These are phyloP conservation scores for Nipponacmea schrenckii DNA, from an alignment of 2,888 invertebrate species.

Conservation along the genomic window DNA sequence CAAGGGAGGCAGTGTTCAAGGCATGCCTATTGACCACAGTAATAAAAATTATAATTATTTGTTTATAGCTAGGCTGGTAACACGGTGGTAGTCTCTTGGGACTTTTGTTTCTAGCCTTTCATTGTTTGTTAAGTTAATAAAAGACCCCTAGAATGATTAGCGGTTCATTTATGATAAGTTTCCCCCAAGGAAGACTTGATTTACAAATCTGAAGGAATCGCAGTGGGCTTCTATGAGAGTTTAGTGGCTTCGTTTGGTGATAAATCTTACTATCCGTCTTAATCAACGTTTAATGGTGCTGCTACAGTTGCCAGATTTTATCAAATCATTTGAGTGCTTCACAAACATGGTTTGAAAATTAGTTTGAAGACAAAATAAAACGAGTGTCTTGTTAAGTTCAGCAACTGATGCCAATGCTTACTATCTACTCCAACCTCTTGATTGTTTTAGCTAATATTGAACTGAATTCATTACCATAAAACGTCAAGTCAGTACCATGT, in stretches of 20 bases:
- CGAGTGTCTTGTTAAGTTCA: too few relatives aligned
- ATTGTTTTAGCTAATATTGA: too few relatives aligned
- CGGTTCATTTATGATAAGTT: conserved; percentile 4
- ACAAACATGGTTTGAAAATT: too few relatives aligned
- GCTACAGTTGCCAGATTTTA: too few relatives aligned
- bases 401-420: too few relatives aligned
- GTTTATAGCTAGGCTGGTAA: neutral
- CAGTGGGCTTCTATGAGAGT: neutral
- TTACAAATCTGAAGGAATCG: conserved; percentile 1
- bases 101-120: neutral
- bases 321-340: too few relatives aligned
- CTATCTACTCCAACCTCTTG: too few relatives aligned
- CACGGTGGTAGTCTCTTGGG: neutral
- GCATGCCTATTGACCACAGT: neutral
- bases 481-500: too few relatives aligned
- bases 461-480: too few relatives aligned
- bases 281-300: too few relatives aligned
- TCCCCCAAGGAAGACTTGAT: neutral
- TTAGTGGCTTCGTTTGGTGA: neutral
- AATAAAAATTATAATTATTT: conserved; percentile 2
- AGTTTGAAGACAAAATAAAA: too few relatives aligned
- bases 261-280: neutral
- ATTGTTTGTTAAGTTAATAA: conserved; percentile 4
- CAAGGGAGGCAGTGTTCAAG: neutral
- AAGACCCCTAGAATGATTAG: conserved; percentile 2